Base-by-base conservation (phyloP, 2,888 invertebrate genomes). In the Ypsolopha scabrella region DNA sequence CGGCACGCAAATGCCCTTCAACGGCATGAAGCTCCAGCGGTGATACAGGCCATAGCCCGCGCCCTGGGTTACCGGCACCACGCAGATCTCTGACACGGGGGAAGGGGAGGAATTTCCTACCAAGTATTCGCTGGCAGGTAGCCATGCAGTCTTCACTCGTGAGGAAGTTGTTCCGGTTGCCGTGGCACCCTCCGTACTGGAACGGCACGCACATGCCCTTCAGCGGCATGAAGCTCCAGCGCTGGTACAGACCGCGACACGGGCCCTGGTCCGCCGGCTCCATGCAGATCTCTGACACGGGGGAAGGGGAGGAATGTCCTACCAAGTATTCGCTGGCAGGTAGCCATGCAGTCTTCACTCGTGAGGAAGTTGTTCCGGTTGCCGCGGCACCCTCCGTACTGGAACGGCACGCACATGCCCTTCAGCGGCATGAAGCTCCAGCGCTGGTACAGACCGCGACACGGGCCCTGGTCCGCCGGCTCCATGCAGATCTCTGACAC, bases 361-460 rank as follows among this genome's bases (percentile, higher is more conserved):
- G 92, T 91, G 55, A 94, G 88, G 87, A 98, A 98, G 79, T 96
- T 97, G 81, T 98, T 98, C 64, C 91, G 89, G 77, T 95, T 97
- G 41, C 98, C 98, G 53, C 96, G 89, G 60, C 95, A 95, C 44
- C 95, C 95, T 41, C 97, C 95, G 81, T 95, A 99, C 51, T 88
- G 88, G 82, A 99, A 99, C 51, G 94, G 90, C 52, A 92, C 88
- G 75, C 99, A 99, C 82, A 90, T 92, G 53, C 92, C 88, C 65
- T 91, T 91, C 51, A 79, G 76, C 0, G 90, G 74, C 67, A 94
- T 92, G 86, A 93, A 99, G 57, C 94, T 92, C 93, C 95, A 99
- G 53, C 98, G 91, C 62, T 91, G 91, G 80, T 94, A 96, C 65
- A 90, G 88, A 0, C 95, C 97, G 53, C 94, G 90, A 73, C 99